Evolutionary conservation across 2,888 invertebrate species (phyloP).

Genomic region (Oscheius sp.): DNA sequence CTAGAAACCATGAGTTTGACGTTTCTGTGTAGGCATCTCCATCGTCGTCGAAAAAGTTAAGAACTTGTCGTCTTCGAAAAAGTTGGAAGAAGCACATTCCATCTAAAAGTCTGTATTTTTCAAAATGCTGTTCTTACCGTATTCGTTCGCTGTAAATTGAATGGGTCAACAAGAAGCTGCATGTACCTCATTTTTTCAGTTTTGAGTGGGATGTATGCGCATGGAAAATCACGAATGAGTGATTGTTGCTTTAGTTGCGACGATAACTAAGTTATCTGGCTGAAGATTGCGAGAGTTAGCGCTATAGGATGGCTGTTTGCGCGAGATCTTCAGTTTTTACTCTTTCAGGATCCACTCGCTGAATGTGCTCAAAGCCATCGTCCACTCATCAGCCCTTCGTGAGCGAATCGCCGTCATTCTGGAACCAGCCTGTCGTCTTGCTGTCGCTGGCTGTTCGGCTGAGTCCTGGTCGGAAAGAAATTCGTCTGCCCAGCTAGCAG

Average conservation of each 20-base stretch:
- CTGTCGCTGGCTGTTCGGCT: conserved; percentile 50
- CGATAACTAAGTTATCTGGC: background rate
- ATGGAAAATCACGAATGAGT: background rate
- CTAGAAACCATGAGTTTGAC: too few species aligned
- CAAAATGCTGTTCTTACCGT: background rate
- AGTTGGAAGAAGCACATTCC: too few species aligned
- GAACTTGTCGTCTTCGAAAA: conserved; percentile 3
- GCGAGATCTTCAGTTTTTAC: background rate
- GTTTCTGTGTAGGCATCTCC: too few species aligned
- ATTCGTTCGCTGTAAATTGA: background rate
- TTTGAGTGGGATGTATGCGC: background rate
- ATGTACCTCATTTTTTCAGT: background rate
- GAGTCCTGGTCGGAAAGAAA: conserved; percentile 64
- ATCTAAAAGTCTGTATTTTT: too few species aligned
- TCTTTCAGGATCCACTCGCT: conserved; percentile 80
- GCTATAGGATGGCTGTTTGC: too few species aligned
- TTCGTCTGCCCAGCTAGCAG: conserved; percentile 61
- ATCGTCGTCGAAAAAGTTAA: too few species aligned
- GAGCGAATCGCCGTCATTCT: conserved; percentile 77
- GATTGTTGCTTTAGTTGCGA: too few species aligned
- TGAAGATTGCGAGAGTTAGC: too few species aligned
- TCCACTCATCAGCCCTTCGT: conserved; percentile 83
- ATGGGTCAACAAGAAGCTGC: too few species aligned
- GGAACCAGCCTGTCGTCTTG: conserved; percentile 44
- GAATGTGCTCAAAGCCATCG: conserved; percentile 87